Evolutionary conservation across 92 coral and sea anemone genomes (phyloP).

Genomic region (Palythoa grandis): DNA sequence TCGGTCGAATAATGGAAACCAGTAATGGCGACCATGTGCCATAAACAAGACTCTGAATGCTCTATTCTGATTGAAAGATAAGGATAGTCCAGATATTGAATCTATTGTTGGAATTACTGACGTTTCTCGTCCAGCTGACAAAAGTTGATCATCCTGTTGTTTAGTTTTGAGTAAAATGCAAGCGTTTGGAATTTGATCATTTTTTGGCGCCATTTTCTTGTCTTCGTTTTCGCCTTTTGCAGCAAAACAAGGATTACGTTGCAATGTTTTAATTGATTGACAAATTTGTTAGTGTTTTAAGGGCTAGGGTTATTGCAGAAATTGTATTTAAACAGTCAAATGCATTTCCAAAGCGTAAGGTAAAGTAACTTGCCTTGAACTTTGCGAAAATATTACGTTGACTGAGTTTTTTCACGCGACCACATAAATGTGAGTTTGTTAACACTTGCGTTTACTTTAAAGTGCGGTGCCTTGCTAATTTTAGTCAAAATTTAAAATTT

Average conservation of each 20-base stretch:
- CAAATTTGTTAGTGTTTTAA: neutral
- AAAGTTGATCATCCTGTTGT: neutral
- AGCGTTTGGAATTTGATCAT: neutral
- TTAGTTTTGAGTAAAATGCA: neutral
- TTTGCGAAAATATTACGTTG: neutral
- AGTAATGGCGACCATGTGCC: neutral
- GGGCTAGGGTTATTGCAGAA: neutral
- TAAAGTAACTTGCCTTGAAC: neutral
- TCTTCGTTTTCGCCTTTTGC: neutral
- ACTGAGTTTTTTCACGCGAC: neutral
- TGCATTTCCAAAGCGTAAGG: neutral
- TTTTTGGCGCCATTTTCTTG: constrained; percentile 12
- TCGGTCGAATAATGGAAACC: neutral
- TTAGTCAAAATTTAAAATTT: neutral
- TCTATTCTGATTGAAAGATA: neutral
- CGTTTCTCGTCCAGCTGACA: neutral
- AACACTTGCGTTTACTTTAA: neutral
- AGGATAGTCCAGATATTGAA: neutral
- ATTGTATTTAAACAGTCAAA: neutral
- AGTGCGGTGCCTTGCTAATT: constrained; percentile 2
- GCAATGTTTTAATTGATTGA: neutral
- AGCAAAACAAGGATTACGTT: neutral
- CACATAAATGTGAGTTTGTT: neutral
- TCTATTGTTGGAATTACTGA: too few relatives aligned
- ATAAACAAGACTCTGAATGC: neutral